These are phyloP conservation scores for Physocephala rufipes DNA, from an alignment of 2,888 invertebrate genomes.

Conservation along the genomic window DNA sequence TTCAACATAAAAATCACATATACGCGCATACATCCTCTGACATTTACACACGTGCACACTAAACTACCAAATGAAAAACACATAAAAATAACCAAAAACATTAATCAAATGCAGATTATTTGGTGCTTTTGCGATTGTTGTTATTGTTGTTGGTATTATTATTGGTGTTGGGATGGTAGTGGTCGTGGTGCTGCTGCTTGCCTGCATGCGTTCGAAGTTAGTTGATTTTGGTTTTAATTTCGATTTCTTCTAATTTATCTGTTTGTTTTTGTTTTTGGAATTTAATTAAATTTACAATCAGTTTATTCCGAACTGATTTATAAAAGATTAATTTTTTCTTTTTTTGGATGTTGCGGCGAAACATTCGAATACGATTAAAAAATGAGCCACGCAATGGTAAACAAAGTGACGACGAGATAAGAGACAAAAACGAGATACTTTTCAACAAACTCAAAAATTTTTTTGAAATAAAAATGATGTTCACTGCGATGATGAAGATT, in stretches of 20 bases:
- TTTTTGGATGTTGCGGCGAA: constrained; percentile 1
- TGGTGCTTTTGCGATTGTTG: background rate
- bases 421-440: constrained; percentile 3
- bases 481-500: background rate
- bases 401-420: too few species aligned
- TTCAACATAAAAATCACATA: background rate
- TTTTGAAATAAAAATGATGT: background rate
- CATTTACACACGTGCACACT: background rate
- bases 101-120: background rate
- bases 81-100: background rate
- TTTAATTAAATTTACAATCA: constrained; percentile 8
- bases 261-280: background rate
- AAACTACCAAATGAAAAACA: background rate
- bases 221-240: background rate
- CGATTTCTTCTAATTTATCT: background rate
- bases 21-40: constrained; percentile 2
- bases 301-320: constrained; percentile 1
- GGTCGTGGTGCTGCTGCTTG: background rate
- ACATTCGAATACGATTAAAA: background rate
- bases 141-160: background rate
- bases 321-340: too few species aligned
- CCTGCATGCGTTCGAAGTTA: background rate
- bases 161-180: too few species aligned
- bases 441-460: constrained; percentile 4
- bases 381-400: background rate